Percentiles rank a stretch among this genome's conserved stretches.
phyloP scores from a whole-genome alignment of 2,113 vertebrate species.

The Periophthalmus modestus region DNA sequence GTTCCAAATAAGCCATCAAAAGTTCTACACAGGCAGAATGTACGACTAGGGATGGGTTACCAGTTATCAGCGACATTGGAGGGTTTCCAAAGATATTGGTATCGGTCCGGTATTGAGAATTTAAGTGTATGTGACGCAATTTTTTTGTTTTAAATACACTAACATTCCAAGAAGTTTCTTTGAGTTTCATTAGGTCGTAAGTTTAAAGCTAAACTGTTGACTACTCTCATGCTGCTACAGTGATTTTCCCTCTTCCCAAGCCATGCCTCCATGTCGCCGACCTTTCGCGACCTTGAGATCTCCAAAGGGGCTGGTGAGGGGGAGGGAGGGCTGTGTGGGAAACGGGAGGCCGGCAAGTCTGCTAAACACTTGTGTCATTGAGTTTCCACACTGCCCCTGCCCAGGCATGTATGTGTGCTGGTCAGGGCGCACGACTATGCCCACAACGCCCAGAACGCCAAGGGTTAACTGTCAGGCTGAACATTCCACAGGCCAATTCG shows the following conservation, averaged over 20 bases:
- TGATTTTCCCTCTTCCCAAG: slow-evolving; percentile 64
- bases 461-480: slow-evolving; percentile 41
- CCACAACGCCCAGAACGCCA: slow-evolving; percentile 11
- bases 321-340: slow-evolving; percentile 56
- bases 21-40: no score
- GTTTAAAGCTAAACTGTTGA: neutral
- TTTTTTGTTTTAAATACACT: no score
- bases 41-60: no score
- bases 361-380: slow-evolving; percentile 71
- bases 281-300: slow-evolving; percentile 75
- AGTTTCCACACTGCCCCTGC: slow-evolving; percentile 61
- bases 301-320: slow-evolving; percentile 63
- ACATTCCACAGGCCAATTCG: slow-evolving; percentile 33
- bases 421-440: slow-evolving; percentile 37
- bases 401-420: slow-evolving; percentile 13
- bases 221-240: slow-evolving; percentile 27
- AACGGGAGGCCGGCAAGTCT: slow-evolving; percentile 64
- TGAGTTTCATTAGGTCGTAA: neutral
- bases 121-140: no score
- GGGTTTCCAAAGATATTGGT: no score
- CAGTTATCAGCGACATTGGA: no score
- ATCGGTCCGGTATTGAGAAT: no score
- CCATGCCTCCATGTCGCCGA: slow-evolving; percentile 56
- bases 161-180: no score
- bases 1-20: no score